Percentiles rank a stretch among this genome's conserved stretches.
These are phyloP conservation scores for Malurus leucopterus DNA, from an alignment of 2,797 vertebrate species.

Conservation along the genomic window DNA sequence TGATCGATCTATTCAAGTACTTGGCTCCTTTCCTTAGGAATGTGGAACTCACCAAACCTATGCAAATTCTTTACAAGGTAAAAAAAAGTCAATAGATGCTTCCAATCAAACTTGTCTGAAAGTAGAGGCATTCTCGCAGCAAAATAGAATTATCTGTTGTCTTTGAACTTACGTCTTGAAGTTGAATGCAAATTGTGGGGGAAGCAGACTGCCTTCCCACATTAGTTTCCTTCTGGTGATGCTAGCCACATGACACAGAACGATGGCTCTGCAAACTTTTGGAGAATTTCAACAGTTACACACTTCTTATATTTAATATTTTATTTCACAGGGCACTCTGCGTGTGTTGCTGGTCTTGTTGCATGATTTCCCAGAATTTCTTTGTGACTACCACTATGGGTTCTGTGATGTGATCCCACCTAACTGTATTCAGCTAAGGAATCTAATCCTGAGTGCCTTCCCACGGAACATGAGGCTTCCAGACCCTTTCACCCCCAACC, in stretches of 20 bases:
- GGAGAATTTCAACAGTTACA: neutral
- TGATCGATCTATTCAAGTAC: conserved; percentile 98
- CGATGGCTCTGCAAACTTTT: neutral
- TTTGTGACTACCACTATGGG: conserved; percentile 98
- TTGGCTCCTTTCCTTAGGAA: conserved; percentile 97
- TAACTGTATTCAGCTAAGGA: conserved; percentile 98
- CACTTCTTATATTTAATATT: neutral
- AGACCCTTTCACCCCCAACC: conserved; percentile 96
- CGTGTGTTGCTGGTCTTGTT: conserved; percentile 94
- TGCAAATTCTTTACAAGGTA: conserved; percentile 99
- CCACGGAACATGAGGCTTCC: conserved; percentile 99
- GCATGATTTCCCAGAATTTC: conserved; percentile 98
- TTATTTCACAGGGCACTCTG: conserved; percentile 84
- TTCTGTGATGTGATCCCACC: conserved; percentile 99
- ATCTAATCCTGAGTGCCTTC: conserved; percentile 99
- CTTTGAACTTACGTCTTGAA: neutral
- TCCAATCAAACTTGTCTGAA: neutral
- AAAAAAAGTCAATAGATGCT: neutral
- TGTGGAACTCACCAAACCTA: conserved; percentile 99
- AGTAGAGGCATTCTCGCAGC: neutral
- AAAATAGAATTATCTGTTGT: neutral
- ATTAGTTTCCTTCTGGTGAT: neutral
- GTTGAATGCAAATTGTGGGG: neutral
- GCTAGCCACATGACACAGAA: neutral
- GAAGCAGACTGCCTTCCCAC: neutral